These are phyloP conservation scores for Stigmatopora argus DNA, from an alignment of 2,113 vertebrate genomes.

Conservation along the genomic window DNA sequence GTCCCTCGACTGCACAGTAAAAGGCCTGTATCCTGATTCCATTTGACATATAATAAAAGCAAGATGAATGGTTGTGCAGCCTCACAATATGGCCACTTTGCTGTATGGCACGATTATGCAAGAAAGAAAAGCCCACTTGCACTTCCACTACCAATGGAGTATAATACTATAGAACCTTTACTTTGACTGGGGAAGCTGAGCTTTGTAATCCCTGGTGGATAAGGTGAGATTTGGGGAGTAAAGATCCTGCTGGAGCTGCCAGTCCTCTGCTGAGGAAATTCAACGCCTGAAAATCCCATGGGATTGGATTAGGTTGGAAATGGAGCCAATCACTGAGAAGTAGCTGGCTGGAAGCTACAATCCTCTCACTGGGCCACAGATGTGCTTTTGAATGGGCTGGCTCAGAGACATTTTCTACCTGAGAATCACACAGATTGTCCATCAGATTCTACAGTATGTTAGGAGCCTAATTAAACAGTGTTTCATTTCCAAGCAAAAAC, in stretches of 20 bases:
- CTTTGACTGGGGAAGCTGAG: slow-evolving; percentile 52
- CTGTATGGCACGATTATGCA: slow-evolving; percentile 39
- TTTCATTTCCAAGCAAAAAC: slow-evolving; percentile 21
- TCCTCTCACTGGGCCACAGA: slow-evolving; percentile 33
- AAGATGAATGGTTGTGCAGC: slow-evolving; percentile 55
- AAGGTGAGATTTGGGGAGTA: slow-evolving; percentile 59
- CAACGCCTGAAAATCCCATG: slow-evolving; percentile 58
- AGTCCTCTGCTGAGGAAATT: slow-evolving; percentile 58
- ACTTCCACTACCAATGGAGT: slow-evolving; percentile 17
- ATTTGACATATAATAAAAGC: slow-evolving; percentile 58
- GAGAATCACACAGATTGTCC: slow-evolving; percentile 28
- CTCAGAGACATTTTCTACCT: slow-evolving; percentile 34
- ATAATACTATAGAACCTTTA: slow-evolving; percentile 9
- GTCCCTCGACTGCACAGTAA: slow-evolving; percentile 33
- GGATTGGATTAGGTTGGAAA: slow-evolving; percentile 68
- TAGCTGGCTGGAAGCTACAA: slow-evolving; percentile 48
- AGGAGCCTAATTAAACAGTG: slow-evolving; percentile 8
- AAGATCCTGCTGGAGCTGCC: slow-evolving; percentile 61
- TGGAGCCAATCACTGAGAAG: slow-evolving; percentile 60
- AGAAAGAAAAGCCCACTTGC: slow-evolving; percentile 41
- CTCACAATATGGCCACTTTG: slow-evolving; percentile 39
- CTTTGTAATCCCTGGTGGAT: slow-evolving; percentile 60
- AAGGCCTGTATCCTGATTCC: slow-evolving; percentile 37
- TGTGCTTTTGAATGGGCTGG: slow-evolving; percentile 40
- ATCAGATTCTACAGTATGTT: slow-evolving; percentile 31